Base-by-base conservation (phyloP, 2,113 vertebrate genomes). In the Oryzias celebensis region DNA sequence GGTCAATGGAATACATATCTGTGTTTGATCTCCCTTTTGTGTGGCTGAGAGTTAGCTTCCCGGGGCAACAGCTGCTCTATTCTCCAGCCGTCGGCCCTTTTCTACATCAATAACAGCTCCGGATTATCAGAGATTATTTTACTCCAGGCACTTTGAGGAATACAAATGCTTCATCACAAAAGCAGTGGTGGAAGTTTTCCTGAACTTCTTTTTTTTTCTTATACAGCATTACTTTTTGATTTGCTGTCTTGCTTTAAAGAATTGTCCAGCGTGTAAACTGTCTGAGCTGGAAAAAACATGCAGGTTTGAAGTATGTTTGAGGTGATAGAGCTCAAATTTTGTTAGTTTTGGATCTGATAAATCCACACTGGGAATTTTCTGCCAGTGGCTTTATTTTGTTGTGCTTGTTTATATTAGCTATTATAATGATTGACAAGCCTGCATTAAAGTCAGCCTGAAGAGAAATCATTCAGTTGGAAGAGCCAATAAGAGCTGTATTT, bases 341-440 rank as follows among this genome's bases (percentile, higher is more conserved):
- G 36, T 51, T 31, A 58, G 57, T 53, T 71, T 65, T 0, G 49
- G 44, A 60, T 65, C 53, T 52, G 47, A 56, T 50, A 26, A 44
- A 15, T 50, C 15, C 62, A 65, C 18, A 5, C n/a, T 1, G 61
- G 47, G 20, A 77, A 67, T 54, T 62, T 20, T 72, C 50, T 42
- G 46, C 23, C 22, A 10, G 26, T 28, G 26, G 47, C 46, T 72
- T 70, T 36, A 36, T 70, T 36, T 36, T 45, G 44, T 75, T 49
- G 49, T 63, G 74, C 60, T 77, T 71, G 65, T 75, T 75, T 71
- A 53, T 57, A 62, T 60, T 62, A 52, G 52, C 42, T 62, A 14
- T 71, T 75, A 64, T 68, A 72, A 69, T 81, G 79, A 81, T 59
- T 76, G 85, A 79, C 78, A 79, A 74, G 63, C 58, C 6, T 8